Evolutionary conservation across 2,113 vertebrate species (phyloP).

Genomic region (Entomyzon cyanotis): DNA sequence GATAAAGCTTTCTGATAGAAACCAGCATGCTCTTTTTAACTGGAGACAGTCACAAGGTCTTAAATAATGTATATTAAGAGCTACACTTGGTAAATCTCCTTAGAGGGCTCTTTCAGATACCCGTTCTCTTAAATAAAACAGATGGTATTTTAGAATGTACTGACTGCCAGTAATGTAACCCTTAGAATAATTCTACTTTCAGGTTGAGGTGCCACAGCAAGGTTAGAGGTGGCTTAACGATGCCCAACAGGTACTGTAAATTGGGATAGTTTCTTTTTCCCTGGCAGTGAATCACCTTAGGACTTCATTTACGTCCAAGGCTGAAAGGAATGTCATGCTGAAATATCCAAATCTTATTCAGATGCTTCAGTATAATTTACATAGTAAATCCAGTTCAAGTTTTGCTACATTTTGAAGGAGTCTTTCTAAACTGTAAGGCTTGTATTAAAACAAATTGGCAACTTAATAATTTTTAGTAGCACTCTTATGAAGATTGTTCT

Average conservation of each 20-base stretch:
- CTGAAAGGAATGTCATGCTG: background rate
- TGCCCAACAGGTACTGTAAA: background rate
- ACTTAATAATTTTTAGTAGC: background rate
- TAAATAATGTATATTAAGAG: background rate
- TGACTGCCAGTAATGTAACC: background rate
- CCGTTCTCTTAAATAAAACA: background rate
- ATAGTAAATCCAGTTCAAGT: background rate
- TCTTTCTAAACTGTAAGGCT: background rate
- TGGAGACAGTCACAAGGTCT: background rate
- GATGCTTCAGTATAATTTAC: background rate
- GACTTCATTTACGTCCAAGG: background rate
- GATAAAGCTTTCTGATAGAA: background rate
- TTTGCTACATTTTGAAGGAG: background rate
- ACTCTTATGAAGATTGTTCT: background rate
- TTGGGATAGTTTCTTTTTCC: background rate
- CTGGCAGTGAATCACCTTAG: background rate
- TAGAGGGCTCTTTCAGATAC: background rate
- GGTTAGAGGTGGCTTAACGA: background rate
- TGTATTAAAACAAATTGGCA: background rate
- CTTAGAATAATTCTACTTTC: background rate
- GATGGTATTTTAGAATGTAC: background rate
- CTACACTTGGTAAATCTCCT: background rate
- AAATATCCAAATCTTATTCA: background rate
- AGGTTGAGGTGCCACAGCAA: background rate
- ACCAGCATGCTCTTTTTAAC: background rate